A percentile compares a stretch with the other conserved stretches of the same genome.
Evolutionary conservation across 2,888 invertebrate genomes (phyloP).

Genomic region (Drosophila austrosaltans): DNA sequence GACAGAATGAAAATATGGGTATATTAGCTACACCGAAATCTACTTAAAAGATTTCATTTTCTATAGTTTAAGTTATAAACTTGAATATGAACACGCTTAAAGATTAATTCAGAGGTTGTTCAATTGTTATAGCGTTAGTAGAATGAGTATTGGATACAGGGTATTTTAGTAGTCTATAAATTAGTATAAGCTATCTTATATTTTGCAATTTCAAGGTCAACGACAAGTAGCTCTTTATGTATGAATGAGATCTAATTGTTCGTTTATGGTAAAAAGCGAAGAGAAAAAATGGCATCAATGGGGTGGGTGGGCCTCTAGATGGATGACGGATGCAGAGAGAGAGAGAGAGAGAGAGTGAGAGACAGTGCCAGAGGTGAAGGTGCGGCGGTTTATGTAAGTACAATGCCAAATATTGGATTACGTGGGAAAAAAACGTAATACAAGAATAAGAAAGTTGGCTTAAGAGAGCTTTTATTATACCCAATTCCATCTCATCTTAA

Average conservation of each 20-base stretch:
- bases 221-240: constrained; percentile 69
- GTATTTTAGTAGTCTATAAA: background rate
- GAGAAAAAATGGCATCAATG: constrained; percentile 34
- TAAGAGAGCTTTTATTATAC: constrained; percentile 3
- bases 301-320: constrained; percentile 24
- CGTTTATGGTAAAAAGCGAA: constrained; percentile 24
- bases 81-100: too few species aligned
- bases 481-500: background rate
- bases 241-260: constrained; percentile 76
- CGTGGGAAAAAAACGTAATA: constrained; percentile 2
- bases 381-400: constrained; percentile 46
- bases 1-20: background rate
- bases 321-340: constrained; percentile 3
- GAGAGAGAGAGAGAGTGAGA: too few species aligned
- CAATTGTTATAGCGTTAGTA: too few species aligned
- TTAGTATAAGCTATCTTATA: constrained; percentile 24
- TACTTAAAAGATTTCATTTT: too few species aligned
- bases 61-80: too few species aligned
- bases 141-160: background rate
- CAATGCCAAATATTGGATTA: constrained; percentile 66
- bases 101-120: too few species aligned
- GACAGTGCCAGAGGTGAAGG: background rate
- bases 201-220: constrained; percentile 64
- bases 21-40: too few species aligned
- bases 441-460: background rate